phyloP scores from a whole-genome alignment of 2,888 invertebrate species.

The Eremobia ochroleuca region DNA sequence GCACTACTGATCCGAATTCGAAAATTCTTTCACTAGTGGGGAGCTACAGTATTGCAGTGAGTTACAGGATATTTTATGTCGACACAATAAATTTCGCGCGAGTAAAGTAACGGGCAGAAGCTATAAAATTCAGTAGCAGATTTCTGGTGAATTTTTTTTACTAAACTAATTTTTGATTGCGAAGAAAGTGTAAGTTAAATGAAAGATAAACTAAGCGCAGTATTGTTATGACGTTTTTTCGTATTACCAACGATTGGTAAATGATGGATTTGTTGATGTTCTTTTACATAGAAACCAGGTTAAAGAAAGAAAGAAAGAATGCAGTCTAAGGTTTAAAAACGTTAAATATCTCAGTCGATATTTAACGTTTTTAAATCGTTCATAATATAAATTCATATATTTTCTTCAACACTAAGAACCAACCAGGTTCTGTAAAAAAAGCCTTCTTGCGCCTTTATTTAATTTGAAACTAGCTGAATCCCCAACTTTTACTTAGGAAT shows the following conservation, averaged over 20 bases:
- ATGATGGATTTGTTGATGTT: not conserved
- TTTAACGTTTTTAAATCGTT: too few relatives aligned
- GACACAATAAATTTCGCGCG: too few relatives aligned
- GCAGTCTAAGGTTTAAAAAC: not conserved
- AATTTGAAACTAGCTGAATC: not conserved
- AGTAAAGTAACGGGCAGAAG: too few relatives aligned
- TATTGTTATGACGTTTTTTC: not conserved
- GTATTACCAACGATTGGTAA: not conserved
- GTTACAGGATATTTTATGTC: not conserved
- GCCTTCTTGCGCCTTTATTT: not conserved
- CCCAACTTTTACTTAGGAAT: conserved; percentile 25
- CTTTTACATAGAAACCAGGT: not conserved
- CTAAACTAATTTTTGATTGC: not conserved
- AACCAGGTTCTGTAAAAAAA: not conserved
- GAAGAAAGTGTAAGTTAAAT: not conserved
- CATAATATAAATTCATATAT: too few relatives aligned
- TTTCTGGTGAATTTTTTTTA: not conserved
- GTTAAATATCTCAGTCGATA: too few relatives aligned
- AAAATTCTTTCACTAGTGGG: not conserved
- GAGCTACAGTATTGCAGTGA: too few relatives aligned
- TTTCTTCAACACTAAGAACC: not conserved
- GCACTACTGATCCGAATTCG: not conserved
- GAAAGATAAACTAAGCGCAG: not conserved
- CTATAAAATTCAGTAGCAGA: not conserved
- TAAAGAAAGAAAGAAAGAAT: not conserved